Base-by-base conservation (phyloP, 2,797 vertebrate species). In the Molothrus aeneus region DNA sequence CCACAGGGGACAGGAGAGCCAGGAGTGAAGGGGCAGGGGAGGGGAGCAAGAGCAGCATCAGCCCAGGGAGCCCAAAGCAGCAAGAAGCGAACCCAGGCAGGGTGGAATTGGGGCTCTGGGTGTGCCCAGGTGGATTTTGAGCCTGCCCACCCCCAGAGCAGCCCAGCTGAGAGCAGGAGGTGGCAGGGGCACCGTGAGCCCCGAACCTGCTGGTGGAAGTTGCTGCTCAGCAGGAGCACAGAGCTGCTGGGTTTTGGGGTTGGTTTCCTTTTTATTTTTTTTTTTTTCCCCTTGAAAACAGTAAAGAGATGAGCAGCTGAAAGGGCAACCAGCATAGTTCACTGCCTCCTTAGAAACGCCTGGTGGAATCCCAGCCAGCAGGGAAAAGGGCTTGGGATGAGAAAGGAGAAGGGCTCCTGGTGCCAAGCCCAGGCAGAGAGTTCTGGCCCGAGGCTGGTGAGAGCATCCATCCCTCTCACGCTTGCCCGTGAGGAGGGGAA, bases 241-340 rank as follows among this genome's bases (percentile, higher is more conserved):
- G 14, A 40, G 69, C 56, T 77, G 61, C 45, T 84, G 75, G 1
- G 8, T 70, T 71, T 88, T 17, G 48, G 48, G 74, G 17, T 38
- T 87, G 40, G 8, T 5, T 5, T 6, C 38, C 48, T 36, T 24
- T 51, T 6, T 17, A 26, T 3, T 24, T 51, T 22, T 13, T 32
- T 34, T 40, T 24, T 51, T n/a, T 13, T 38, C 31, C 21, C 43
- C 74, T 68, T 51, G 5, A 11, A 60, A 89, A 94, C 54, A 48
- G 64, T 34, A 21, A 81, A 91, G 81, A 78, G 93, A 93, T 89
- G 88, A 95, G 83, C 87, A 94, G 59, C 51, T 91, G 90, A 92
- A 93, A 83, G 89, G 71, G 71, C 48, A 72, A 89, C 71, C 86
- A 90, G 6, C 38, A 42, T 11, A 87, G 83, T 18, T 92, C 86